Evolutionary conservation across 2,888 invertebrate genomes (phyloP).

Genomic region (Diarsia dahlii): DNA sequence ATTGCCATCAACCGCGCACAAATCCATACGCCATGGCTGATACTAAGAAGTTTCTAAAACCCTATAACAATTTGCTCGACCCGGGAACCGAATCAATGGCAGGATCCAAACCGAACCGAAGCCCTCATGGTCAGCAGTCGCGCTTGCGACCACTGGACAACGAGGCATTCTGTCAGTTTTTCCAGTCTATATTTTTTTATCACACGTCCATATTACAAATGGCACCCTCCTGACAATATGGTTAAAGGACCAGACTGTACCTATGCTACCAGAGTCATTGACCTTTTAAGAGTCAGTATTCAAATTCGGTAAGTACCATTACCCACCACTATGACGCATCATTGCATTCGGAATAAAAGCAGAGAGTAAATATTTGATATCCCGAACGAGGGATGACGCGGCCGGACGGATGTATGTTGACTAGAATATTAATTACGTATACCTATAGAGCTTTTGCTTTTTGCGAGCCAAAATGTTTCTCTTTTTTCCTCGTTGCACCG

Average conservation of each 20-base stretch:
- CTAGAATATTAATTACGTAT: slow-evolving; percentile 80
- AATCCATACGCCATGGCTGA: too few relatives aligned
- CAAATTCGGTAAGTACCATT: slow-evolving; percentile 36
- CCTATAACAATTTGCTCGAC: too few relatives aligned
- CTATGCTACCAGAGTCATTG: slow-evolving; percentile 38
- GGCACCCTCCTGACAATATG: background rate
- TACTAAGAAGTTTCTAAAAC: too few relatives aligned
- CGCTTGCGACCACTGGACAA: too few relatives aligned
- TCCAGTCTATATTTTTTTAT: background rate
- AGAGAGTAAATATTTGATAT: slow-evolving; percentile 75
- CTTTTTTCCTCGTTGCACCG: slow-evolving; percentile 57
- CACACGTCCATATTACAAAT: background rate
- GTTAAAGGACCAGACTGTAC: background rate
- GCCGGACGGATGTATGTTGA: slow-evolving; percentile 72
- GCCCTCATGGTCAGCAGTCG: too few relatives aligned
- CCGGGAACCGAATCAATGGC: too few relatives aligned
- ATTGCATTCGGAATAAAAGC: slow-evolving; percentile 72
- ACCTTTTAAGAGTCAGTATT: slow-evolving; percentile 29
- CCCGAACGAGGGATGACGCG: slow-evolving; percentile 64
- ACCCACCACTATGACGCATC: slow-evolving; percentile 64
- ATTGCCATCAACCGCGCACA: too few relatives aligned
- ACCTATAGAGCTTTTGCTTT: slow-evolving; percentile 61
- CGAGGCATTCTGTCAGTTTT: too few relatives aligned
- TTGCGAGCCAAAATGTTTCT: slow-evolving; percentile 52
- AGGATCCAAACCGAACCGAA: too few relatives aligned